These are phyloP conservation scores for Gallinago jamesoni DNA, from an alignment of 2,113 vertebrate genomes.

Conservation along the genomic window DNA sequence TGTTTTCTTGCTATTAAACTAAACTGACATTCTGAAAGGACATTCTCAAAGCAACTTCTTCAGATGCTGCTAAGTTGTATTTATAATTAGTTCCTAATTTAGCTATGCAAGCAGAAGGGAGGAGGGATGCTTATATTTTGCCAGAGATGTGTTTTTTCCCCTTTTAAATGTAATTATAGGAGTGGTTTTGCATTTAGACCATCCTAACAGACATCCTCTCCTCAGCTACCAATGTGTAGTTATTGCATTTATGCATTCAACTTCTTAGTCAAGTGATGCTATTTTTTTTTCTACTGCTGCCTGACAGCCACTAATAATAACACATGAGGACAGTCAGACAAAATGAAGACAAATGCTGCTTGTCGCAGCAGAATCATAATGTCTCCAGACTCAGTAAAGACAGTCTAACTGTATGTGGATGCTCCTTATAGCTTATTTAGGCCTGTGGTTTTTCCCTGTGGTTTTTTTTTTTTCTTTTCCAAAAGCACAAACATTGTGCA, in stretches of 20 bases:
- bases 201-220: slow-evolving; percentile 67
- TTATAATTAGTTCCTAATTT: slow-evolving; percentile 75
- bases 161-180: slow-evolving; percentile 68
- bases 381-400: slow-evolving; percentile 86
- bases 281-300: slow-evolving; percentile 83
- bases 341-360: slow-evolving; percentile 99
- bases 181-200: slow-evolving; percentile 62
- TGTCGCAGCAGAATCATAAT: slow-evolving; percentile 93
- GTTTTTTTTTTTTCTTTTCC: slow-evolving; percentile 41
- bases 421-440: slow-evolving; percentile 87
- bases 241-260: slow-evolving; percentile 83
- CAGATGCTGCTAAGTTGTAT: slow-evolving; percentile 71
- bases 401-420: slow-evolving; percentile 85
- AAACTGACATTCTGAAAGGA: slow-evolving; percentile 75
- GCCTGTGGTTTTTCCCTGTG: slow-evolving; percentile 78
- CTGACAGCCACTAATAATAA: slow-evolving; percentile 98
- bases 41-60: slow-evolving; percentile 68
- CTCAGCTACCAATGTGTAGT: slow-evolving; percentile 73
- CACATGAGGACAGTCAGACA: slow-evolving; percentile 96
- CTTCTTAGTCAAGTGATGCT: slow-evolving; percentile 86
- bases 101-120: slow-evolving; percentile 66
- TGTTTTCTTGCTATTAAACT: slow-evolving; percentile 77
- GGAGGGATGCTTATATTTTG: slow-evolving; percentile 57
- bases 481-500: slow-evolving; percentile 76
- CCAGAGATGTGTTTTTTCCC: slow-evolving; percentile 63